Evolutionary conservation across 2,888 invertebrate species (phyloP), one percentile per base, ranked within the genome.

Genomic region (Pimpla rufipes): DNA sequence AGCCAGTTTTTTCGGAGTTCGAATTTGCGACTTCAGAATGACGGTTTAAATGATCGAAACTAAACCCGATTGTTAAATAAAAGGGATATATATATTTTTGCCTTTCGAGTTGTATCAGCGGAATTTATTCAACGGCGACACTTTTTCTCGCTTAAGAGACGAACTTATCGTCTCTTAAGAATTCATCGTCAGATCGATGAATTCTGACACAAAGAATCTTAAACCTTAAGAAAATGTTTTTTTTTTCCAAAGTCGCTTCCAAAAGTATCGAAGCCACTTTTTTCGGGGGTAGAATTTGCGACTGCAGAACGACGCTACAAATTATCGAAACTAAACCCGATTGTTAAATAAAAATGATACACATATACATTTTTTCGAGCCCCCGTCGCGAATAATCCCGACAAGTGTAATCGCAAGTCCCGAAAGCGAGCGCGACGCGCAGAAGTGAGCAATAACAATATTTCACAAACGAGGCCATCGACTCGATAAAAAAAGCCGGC

Each of bases 401-500:
- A 64, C 64, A 21, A 42, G 42, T 64, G 42, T 42, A 42, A 42
- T 42, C 40, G 10, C 64, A 64, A 21, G 16, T 18, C 11, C 66
- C 7, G 23, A 45, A 23, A 13, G n/a, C 8, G 13, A 47, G 21
- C 47, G 11, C 1, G 11, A 59, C 18, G 18, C 40, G 40, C 21
- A 23, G 2, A 66, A 66, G 42, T 40, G 71, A 57, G 29, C 42
- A 64, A 71, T 57, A 23, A 35, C 45, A 37, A 40, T 59, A 35
- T 35, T 52, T 47, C 21, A n/a, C n/a, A 21, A 68, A 18, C 40
- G 37, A 18, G 8, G 35, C n/a, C 21, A 37, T 21, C 40, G 11
- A 37, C 6, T 13, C 18, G 55, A 64, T 47, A 37, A 16, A 76
- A 81, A 42, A 70, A 81, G 76, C 29, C 29, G 3, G 6, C 11